Evolutionary conservation across 2,113 vertebrate genomes (phyloP), one percentile per base, ranked within the genome.

Genomic region (Sitta europaea): DNA sequence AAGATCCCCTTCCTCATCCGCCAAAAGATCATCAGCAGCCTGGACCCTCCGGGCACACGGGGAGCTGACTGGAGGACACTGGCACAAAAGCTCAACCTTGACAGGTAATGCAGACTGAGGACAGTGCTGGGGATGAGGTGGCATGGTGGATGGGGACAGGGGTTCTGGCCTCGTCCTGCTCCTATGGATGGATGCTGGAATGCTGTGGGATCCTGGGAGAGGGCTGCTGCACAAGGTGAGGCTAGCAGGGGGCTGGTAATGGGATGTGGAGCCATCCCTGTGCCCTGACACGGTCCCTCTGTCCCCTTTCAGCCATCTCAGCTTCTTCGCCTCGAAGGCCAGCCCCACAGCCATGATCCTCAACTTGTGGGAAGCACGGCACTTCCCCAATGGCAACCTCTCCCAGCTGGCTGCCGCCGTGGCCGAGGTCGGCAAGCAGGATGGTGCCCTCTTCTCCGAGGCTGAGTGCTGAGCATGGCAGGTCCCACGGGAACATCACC

Each of bases 1-100:
- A 99, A 99, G 99, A 99, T 99, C 97, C 99, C 99, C 53, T 99
- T 99, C 98, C 99, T 99, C 97, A 99, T 99, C 98, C 98, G 99
- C 97, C 99, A 99, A 98, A 99, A 99, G 98, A 99, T 99, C 98
- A 99, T 99, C 98, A 99, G 98, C 98, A 99, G 99, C 98, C 98
- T 99, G 97, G 99, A 99, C 62, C 98, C 98, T 0, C 99, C 99
- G 22, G 98, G 96, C 97, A 98, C 97, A 89, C 99, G 99, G 57
- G 99, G 99, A 93, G 99, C 99, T 0, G 99, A 99, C 98, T 99
- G 99, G 99, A 98, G 99, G 97, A 99, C 98, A 84, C 98, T 99
- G 95, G 99, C 99, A 88, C 99, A 99, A 98, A 99, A 99, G 97
- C 99, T 99, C 82, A 99, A 99, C 97, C 98, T 99, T 5, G 99